phyloP scores from a whole-genome alignment of 1,140 invertebrate genomes.

The Bemisia tabaci region DNA sequence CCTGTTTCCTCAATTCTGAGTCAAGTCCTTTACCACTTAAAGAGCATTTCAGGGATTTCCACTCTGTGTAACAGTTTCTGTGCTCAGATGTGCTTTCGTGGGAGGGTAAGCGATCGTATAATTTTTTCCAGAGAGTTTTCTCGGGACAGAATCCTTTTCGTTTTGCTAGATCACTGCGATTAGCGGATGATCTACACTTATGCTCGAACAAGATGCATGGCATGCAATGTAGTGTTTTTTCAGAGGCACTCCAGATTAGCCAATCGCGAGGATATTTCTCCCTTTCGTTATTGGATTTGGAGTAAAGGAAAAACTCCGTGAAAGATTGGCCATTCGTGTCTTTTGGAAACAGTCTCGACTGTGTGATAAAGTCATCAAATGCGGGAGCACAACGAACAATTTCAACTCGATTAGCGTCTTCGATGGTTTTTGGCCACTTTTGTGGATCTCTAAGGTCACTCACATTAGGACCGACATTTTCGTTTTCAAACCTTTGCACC shows the following conservation, averaged over 20 bases:
- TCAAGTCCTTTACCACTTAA: too few relatives aligned
- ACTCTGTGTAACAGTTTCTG: slow-evolving; percentile 3
- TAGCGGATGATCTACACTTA: background rate
- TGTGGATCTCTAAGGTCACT: too few relatives aligned
- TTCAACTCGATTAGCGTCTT: too few relatives aligned
- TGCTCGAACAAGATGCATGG: background rate
- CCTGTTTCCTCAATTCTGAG: slow-evolving; percentile 10
- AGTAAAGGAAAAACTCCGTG: slow-evolving; percentile 7
- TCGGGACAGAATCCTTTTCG: slow-evolving; percentile 2
- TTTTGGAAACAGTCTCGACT: too few relatives aligned
- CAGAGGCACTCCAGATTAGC: slow-evolving; percentile 4
- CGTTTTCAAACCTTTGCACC: too few relatives aligned
- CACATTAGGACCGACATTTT: too few relatives aligned
- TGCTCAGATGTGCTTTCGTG: slow-evolving; percentile 3
- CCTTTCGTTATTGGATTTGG: slow-evolving; percentile 7
- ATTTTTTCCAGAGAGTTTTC: slow-evolving; percentile 8
- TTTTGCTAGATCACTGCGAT: background rate
- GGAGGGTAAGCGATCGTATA: background rate
- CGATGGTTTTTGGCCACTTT: too few relatives aligned
- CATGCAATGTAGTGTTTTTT: slow-evolving; percentile 6
- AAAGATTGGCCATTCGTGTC: background rate
- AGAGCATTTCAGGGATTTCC: slow-evolving; percentile 4
- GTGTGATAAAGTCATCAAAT: too few relatives aligned
- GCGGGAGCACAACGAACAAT: too few relatives aligned
- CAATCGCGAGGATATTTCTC: slow-evolving; percentile 8